Base-by-base conservation (phyloP, 2,113 vertebrate species). In the Cacatua alba region DNA sequence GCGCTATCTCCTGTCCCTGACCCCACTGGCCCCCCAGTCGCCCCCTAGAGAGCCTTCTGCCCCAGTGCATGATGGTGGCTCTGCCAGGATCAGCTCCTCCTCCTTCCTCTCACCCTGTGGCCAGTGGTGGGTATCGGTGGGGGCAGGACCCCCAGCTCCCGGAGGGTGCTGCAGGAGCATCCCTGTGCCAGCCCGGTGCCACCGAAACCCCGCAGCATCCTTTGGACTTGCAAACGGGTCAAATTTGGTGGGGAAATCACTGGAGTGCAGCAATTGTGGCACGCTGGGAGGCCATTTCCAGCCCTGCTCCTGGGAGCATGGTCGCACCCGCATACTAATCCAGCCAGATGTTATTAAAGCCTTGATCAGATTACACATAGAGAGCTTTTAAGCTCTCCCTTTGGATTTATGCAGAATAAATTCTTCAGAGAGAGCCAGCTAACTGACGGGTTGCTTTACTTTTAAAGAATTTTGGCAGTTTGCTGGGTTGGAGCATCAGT, bases 301-400 rank as follows among this genome's bases (percentile, higher is more conserved):
- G 46, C 60, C 55, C 35, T 3, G 1, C 59, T 53, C 46, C 51
- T 2, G 41, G 55, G 49, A 67, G 33, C 6, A 0, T 46, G 17
- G 57, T 20, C 0, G 33, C 49, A 49, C 68, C 86, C 2, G 14
- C 43, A 6, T 21, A 8, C 75, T 80, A n/a, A 94, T 52, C 52
- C 59, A 71, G 29, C 52, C 82, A 88, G 67, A 41, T 20, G 31
- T 46, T 62, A 17, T 55, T 72, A 82, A 82, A 93, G 39, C 37
- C 31, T 83, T 24, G 23, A 77, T 67, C 41, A 68, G 43, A 79
- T 86, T 84, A 86, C 92, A 65, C n/a, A 31, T 1, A 13, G 49
- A 26, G 44, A 77, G 67, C n/a, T 88, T 96, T 92, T 70, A 91
- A 70, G 19, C 77, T 64, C 39, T 91, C 84, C 76, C 76, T 91